Conservation (phyloP, 2,888 invertebrate species). For the Coenonympha glycerion region DNA sequence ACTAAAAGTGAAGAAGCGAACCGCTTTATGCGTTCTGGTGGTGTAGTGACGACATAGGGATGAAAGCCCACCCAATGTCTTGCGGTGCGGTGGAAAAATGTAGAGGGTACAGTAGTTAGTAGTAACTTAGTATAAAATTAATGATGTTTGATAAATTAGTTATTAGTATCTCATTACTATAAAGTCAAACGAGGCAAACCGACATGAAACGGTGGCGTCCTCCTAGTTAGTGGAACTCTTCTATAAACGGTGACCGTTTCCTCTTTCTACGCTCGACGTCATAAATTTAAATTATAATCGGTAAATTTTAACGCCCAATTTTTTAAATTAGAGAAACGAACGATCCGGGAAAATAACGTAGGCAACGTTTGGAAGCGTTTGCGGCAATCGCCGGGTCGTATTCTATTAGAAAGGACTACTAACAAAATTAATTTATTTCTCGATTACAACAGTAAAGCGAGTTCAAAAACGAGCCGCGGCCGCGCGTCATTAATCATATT, state of each 20-base stretch:
- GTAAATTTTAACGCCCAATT: slow-evolving; percentile 67
- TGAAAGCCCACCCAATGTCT: no score
- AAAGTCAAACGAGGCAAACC: slow-evolving; percentile 25
- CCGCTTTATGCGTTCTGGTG: no score
- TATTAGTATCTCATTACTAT: slow-evolving; percentile 22
- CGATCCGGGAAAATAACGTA: slow-evolving; percentile 51
- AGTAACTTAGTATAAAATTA: no score
- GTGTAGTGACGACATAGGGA: no score
- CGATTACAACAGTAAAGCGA: slow-evolving; percentile 68
- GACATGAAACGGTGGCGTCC: slow-evolving; percentile 39
- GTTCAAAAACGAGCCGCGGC: slow-evolving; percentile 67
- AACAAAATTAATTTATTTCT: slow-evolving; percentile 75
- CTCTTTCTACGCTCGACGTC: slow-evolving; percentile 54
- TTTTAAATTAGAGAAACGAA: slow-evolving; percentile 67
- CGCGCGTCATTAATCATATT: slow-evolving; percentile 70
- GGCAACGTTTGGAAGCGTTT: slow-evolving; percentile 46
- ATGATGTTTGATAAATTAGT: no score
- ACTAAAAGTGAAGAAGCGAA: no score
- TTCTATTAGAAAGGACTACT: slow-evolving; percentile 71
- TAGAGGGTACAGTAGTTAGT: no score
- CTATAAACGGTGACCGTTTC: slow-evolving; percentile 53
- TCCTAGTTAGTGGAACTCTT: slow-evolving; percentile 56
- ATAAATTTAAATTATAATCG: slow-evolving; percentile 70
- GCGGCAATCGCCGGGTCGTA: slow-evolving; percentile 44
- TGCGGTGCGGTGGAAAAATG: no score